These are phyloP conservation scores for Myioborus miniatus DNA, from an alignment of 2,797 vertebrate genomes.

Conservation along the genomic window DNA sequence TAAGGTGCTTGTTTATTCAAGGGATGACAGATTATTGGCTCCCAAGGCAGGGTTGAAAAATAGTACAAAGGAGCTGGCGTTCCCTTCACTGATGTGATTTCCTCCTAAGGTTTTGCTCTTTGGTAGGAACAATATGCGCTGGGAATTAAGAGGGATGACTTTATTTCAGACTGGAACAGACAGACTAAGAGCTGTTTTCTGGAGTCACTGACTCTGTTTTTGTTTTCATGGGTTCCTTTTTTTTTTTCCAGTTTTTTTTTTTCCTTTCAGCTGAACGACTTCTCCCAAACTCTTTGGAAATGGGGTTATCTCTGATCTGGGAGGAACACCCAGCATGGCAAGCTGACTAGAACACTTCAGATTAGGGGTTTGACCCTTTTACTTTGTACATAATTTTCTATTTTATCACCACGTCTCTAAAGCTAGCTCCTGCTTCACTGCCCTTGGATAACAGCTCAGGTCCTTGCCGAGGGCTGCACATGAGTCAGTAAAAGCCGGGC, in stretches of 20 bases:
- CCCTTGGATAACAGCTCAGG: background rate
- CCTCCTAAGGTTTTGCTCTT: constrained; percentile 77
- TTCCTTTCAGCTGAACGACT: background rate
- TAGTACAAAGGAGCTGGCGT: constrained; percentile 79
- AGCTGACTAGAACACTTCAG: constrained; percentile 22
- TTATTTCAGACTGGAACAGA: constrained; percentile 61
- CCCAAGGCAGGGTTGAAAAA: constrained; percentile 79
- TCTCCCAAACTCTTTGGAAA: constrained; percentile 37
- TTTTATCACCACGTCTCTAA: background rate
- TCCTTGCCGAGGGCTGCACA: background rate
- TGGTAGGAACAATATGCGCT: constrained; percentile 74
- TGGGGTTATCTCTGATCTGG: background rate
- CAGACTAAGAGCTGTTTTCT: constrained; percentile 17
- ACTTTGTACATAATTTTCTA: constrained; percentile 51
- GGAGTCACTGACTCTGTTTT: constrained; percentile 13
- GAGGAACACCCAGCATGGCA: constrained; percentile 29
- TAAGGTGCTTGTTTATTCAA: constrained; percentile 97
- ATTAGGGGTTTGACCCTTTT: constrained; percentile 52
- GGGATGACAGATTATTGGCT: constrained; percentile 85
- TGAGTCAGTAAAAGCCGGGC: background rate
- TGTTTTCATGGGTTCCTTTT: background rate
- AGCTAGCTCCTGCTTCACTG: constrained; percentile 3
- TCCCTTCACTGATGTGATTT: constrained; percentile 79
- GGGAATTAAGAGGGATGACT: constrained; percentile 75
- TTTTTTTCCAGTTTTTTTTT: background rate